Conservation (phyloP, 1,140 invertebrate species). For the Drosophila nannoptera region DNA sequence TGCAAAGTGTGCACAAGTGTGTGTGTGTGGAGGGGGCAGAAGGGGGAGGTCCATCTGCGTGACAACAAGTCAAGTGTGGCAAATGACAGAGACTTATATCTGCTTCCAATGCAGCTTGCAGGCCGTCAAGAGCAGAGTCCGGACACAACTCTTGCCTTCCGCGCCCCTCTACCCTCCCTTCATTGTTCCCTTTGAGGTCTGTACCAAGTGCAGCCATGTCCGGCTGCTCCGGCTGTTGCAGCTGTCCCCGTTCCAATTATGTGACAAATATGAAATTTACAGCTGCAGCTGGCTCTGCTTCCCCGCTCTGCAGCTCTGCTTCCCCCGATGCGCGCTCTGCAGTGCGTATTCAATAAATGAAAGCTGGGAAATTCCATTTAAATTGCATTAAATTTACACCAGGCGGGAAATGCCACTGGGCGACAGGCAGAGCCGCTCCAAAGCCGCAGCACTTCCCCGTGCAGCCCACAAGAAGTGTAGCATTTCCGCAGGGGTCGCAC, state of each 20-base stretch:
- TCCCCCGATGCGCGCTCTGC: background rate
- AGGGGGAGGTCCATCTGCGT: background rate
- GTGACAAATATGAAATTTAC: slow-evolving; percentile 17
- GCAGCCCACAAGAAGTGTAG: slow-evolving; percentile 14
- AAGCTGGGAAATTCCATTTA: slow-evolving; percentile 65
- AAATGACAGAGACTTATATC: slow-evolving; percentile 22
- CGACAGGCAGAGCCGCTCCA: background rate
- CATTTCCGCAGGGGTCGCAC: slow-evolving; percentile 17
- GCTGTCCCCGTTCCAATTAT: slow-evolving; percentile 6
- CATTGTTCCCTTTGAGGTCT: slow-evolving; percentile 8
- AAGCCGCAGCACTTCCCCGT: slow-evolving; percentile 16
- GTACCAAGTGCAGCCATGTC: slow-evolving; percentile 15
- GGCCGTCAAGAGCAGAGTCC: slow-evolving; percentile 21
- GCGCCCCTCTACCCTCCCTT: background rate
- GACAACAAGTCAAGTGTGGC: slow-evolving; percentile 22
- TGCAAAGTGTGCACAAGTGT: background rate
- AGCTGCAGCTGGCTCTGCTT: slow-evolving; percentile 4
- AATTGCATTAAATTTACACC: slow-evolving; percentile 56
- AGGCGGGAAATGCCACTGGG: slow-evolving; percentile 11
- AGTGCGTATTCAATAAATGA: slow-evolving; percentile 53
- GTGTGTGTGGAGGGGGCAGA: background rate
- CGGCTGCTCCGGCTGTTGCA: slow-evolving; percentile 8
- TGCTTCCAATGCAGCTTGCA: slow-evolving; percentile 15
- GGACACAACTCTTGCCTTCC: background rate
- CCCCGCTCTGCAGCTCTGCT: too few relatives aligned